Conservation (phyloP, 2,888 invertebrate species). For the Noctuana brunneofusca region DNA sequence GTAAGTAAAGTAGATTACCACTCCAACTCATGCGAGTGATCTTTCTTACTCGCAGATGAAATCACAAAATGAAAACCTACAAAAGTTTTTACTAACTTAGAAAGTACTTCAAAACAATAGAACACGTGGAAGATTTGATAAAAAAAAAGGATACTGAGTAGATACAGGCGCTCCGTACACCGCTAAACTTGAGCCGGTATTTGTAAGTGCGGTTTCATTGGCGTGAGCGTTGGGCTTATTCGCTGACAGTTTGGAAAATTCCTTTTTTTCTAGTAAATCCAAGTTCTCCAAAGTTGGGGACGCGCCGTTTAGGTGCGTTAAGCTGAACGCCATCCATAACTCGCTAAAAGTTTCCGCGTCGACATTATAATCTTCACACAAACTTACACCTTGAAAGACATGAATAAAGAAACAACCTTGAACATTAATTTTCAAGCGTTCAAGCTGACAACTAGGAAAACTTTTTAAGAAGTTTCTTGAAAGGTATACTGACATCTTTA, state of each 20-base stretch:
- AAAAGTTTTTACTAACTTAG: neutral
- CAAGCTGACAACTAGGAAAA: conserved; percentile 46
- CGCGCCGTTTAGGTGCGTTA: conserved; percentile 84
- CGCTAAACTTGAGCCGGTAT: conserved; percentile 68
- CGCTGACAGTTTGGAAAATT: conserved; percentile 79
- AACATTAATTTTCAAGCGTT: conserved; percentile 63
- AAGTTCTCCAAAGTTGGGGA: conserved; percentile 84
- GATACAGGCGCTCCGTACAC: conserved; percentile 63
- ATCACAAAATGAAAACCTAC: neutral
- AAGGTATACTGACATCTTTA: conserved; percentile 27
- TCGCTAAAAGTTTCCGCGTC: conserved; percentile 88
- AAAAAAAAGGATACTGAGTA: conserved; percentile 74
- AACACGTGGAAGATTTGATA: conserved; percentile 60
- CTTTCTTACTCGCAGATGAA: neutral
- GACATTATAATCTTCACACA: conserved; percentile 85
- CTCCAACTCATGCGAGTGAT: neutral
- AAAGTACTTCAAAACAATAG: conserved; percentile 35
- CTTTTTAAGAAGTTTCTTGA: conserved; percentile 31
- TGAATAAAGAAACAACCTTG: conserved; percentile 74
- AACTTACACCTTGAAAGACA: conserved; percentile 81
- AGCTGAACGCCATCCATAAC: conserved; percentile 90
- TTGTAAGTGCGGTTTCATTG: conserved; percentile 62
- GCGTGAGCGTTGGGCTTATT: conserved; percentile 58
- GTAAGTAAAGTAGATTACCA: neutral
- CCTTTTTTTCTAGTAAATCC: conserved; percentile 85